Percentiles rank a stretch among this genome's conserved stretches.
phyloP scores from a whole-genome alignment of 53 echinoderm and acorn worm species.

The Holothuria leucospilota region DNA sequence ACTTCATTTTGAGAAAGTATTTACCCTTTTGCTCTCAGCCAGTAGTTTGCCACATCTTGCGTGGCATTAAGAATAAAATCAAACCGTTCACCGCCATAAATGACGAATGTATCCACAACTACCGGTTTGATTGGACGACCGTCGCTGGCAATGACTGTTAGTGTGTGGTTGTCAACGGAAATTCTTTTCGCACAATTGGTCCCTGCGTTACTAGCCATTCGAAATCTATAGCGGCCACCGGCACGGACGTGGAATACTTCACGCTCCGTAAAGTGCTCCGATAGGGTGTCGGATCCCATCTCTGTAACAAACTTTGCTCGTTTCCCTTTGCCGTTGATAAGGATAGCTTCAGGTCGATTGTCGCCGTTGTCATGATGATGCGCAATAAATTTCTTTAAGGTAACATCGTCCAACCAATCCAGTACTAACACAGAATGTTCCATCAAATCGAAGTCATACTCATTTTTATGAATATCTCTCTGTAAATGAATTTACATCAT shows the following conservation, averaged over 20 bases:
- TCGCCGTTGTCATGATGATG: conserved; percentile 80
- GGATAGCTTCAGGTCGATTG: conserved; percentile 81
- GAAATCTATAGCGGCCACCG: conserved; percentile 73
- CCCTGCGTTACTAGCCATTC: conserved; percentile 87
- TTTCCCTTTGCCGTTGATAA: conserved; percentile 90
- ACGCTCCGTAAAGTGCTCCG: conserved; percentile 53
- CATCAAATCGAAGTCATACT: conserved; percentile 81
- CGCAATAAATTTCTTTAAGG: conserved; percentile 74
- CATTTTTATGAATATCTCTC: conserved; percentile 25
- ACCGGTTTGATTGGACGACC: conserved; percentile 65
- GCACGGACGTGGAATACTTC: conserved; percentile 34
- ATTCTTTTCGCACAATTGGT: conserved; percentile 85
- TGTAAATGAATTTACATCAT: background rate
- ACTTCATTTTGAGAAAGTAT: background rate
- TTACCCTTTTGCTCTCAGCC: conserved; percentile 82
- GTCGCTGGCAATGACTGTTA: conserved; percentile 81
- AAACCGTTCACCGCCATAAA: conserved; percentile 88
- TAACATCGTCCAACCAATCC: conserved; percentile 88
- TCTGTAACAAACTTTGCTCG: conserved; percentile 22
- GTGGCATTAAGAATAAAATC: conserved; percentile 86
- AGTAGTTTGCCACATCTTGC: conserved; percentile 77
- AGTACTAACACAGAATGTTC: conserved; percentile 78
- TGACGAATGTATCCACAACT: conserved; percentile 66
- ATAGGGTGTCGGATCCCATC: background rate
- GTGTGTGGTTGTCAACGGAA: conserved; percentile 79